Conservation (phyloP, 2,888 invertebrate species). For the Automeris io region DNA sequence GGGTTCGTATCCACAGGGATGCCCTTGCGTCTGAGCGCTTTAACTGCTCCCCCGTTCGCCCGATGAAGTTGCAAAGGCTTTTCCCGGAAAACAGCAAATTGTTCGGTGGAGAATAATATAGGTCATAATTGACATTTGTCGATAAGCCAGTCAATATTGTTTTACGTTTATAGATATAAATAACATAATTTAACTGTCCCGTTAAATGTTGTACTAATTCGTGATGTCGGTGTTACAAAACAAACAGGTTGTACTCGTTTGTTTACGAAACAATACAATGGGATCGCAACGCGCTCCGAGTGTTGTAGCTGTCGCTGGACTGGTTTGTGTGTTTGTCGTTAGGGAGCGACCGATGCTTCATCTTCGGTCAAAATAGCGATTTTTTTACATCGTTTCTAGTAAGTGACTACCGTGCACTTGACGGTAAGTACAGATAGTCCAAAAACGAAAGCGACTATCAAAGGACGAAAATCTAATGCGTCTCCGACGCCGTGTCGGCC, state of each 20-base stretch:
- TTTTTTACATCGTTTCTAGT: background rate
- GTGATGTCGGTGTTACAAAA: background rate
- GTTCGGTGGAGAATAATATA: too few relatives aligned
- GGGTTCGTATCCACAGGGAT: too few relatives aligned
- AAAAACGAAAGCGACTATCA: too few relatives aligned
- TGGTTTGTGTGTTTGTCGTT: background rate
- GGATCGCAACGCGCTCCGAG: background rate
- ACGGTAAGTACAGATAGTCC: background rate
- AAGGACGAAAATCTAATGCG: background rate
- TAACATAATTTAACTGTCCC: background rate
- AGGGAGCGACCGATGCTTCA: background rate
- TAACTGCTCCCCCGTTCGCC: too few relatives aligned
- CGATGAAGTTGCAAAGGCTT: too few relatives aligned
- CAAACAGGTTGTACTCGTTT: background rate
- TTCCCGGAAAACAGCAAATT: too few relatives aligned
- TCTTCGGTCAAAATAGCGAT: background rate
- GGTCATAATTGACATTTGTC: too few relatives aligned
- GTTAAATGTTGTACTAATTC: background rate
- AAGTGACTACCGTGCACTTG: background rate
- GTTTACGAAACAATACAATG: background rate
- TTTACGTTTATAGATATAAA: background rate
- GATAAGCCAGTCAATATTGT: background rate
- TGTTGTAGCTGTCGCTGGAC: background rate
- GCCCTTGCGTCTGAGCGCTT: too few relatives aligned
- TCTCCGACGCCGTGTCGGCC: too few relatives aligned